phyloP scores from a whole-genome alignment of 2,113 vertebrate species.

The Eublepharis macularius region DNA sequence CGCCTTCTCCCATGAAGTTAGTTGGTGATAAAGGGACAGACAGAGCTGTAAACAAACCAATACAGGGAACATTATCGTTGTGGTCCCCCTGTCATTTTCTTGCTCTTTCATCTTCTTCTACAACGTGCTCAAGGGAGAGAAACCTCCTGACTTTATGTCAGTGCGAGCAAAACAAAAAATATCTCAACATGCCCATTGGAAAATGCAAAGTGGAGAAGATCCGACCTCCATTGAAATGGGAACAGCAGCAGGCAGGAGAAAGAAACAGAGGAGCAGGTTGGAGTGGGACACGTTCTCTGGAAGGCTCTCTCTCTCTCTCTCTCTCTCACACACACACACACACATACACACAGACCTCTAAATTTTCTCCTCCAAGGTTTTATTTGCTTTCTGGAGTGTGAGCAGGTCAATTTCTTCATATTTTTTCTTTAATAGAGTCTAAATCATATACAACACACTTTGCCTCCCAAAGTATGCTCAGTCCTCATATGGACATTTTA shows the following conservation, averaged over 20 bases:
- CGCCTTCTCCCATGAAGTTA: conserved; percentile 31
- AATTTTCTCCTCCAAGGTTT: too few relatives aligned
- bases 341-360: too few relatives aligned
- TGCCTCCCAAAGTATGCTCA: too few relatives aligned
- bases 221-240: conserved; percentile 1
- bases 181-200: neutral
- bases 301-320: too few relatives aligned
- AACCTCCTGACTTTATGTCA: neutral
- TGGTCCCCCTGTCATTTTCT: neutral
- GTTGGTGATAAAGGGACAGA: conserved; percentile 31
- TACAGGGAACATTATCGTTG: neutral
- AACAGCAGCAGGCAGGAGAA: neutral
- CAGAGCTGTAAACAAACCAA: conserved; percentile 29
- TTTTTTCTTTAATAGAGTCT: too few relatives aligned
- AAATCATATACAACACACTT: too few relatives aligned
- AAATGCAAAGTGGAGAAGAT: neutral
- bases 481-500: too few relatives aligned
- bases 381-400: too few relatives aligned
- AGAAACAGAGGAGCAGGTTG: too few relatives aligned
- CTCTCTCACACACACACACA: too few relatives aligned
- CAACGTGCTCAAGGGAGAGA: conserved; percentile 1
- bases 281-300: too few relatives aligned
- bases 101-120: neutral
- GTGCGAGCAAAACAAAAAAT: neutral
- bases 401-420: too few relatives aligned